Evolutionary conservation across 2,888 invertebrate species (phyloP).

Genomic region (Bombylius major): DNA sequence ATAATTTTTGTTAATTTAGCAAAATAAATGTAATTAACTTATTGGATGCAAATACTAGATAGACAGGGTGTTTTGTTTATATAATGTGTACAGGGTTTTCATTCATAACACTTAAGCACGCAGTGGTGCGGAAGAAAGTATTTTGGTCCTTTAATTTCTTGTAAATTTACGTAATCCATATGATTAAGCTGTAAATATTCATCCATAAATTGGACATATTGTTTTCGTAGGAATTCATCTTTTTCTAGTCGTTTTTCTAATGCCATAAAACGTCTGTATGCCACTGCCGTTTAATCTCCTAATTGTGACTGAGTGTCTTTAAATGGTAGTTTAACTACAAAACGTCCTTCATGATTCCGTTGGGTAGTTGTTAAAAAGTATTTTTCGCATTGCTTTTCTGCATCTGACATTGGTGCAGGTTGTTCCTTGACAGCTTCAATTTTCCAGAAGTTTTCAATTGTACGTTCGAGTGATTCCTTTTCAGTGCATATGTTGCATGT

Average conservation of each 20-base stretch:
- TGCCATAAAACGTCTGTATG: background rate
- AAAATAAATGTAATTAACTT: too few relatives aligned
- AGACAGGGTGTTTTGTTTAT: too few relatives aligned
- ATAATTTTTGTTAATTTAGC: too few relatives aligned
- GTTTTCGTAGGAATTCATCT: background rate
- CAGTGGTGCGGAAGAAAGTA: background rate
- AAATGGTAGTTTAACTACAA: background rate
- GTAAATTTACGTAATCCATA: background rate
- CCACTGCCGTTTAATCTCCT: background rate
- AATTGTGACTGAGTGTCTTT: background rate
- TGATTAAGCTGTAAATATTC: background rate
- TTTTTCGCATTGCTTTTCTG: background rate
- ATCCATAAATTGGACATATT: background rate
- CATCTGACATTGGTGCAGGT: background rate
- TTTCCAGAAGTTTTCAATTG: background rate
- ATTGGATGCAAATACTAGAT: too few relatives aligned
- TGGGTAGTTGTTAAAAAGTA: too few relatives aligned
- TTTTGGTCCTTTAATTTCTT: background rate
- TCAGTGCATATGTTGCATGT: background rate
- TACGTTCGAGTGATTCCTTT: background rate
- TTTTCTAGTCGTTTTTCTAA: background rate
- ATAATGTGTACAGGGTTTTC: too few relatives aligned
- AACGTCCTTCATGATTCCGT: too few relatives aligned
- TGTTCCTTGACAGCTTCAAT: background rate
- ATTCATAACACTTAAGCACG: too few relatives aligned